A percentile compares a stretch with the other conserved stretches of the same genome.
These are phyloP conservation scores for Chaunax sp. DNA, from an alignment of 2,797 vertebrate species.

Conservation along the genomic window DNA sequence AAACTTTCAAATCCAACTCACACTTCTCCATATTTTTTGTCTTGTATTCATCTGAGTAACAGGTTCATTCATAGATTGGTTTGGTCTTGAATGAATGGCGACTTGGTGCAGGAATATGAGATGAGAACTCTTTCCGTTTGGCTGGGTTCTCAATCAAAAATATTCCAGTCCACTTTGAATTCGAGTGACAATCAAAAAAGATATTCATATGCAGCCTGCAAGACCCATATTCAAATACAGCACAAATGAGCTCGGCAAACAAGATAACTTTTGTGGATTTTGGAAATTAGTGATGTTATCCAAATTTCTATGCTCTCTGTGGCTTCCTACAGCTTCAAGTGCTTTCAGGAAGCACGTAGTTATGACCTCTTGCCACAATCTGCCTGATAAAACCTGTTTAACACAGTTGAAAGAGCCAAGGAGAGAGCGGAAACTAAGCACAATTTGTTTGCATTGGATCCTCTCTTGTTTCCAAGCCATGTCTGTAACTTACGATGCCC, in stretches of 20 bases:
- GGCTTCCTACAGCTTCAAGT: too few species aligned
- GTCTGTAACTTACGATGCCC: constrained; percentile 46
- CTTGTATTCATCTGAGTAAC: constrained; percentile 27
- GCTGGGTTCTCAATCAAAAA: too few species aligned
- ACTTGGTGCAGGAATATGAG: constrained; percentile 43
- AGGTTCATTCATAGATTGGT: constrained; percentile 56
- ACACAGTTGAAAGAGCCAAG: too few species aligned
- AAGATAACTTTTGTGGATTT: too few species aligned
- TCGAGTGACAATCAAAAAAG: too few species aligned
- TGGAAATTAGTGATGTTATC: too few species aligned
- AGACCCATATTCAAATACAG: too few species aligned
- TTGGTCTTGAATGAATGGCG: constrained; percentile 42
- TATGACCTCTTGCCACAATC: background rate
- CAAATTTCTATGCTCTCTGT: too few species aligned
- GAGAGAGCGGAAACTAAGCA: background rate
- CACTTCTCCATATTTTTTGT: background rate
- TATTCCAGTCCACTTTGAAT: too few species aligned
- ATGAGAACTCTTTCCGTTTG: constrained; percentile 30
- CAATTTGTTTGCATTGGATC: constrained; percentile 13
- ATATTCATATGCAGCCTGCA: too few species aligned
- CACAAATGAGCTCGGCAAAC: too few species aligned
- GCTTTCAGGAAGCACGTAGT: background rate
- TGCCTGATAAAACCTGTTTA: too few species aligned
- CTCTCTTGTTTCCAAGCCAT: constrained; percentile 18
- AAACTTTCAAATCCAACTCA: background rate